Conservation (phyloP, 2,113 vertebrate genomes). For the Empidonax alnorum region DNA sequence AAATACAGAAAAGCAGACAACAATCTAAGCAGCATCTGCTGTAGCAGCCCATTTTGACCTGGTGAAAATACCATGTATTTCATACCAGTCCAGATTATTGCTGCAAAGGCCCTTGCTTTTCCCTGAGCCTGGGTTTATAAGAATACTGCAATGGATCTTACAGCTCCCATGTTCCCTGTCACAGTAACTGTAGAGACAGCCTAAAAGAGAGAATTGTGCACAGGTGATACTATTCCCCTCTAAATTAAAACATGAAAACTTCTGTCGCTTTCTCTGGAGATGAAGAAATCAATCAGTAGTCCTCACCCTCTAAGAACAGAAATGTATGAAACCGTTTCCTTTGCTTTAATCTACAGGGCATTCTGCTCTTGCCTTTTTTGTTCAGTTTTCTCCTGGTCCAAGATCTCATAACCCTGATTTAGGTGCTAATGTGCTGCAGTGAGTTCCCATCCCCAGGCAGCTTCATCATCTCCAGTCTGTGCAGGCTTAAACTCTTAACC, state of each 20-base stretch:
- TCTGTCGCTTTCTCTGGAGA: background rate
- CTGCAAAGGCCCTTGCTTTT: background rate
- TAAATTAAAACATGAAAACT: background rate
- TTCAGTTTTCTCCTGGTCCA: background rate
- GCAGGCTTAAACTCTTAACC: constrained; percentile 45
- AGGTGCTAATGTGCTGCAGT: constrained; percentile 23
- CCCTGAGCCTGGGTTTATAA: background rate
- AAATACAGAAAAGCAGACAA: background rate
- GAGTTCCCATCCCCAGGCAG: constrained; percentile 24
- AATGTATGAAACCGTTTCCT: background rate
- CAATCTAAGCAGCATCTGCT: background rate
- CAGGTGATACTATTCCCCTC: background rate
- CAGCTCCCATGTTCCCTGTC: background rate
- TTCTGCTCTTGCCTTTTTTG: background rate
- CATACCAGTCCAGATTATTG: background rate
- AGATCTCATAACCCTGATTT: constrained; percentile 38
- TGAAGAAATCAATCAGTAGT: constrained; percentile 3
- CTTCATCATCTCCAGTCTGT: constrained; percentile 32
- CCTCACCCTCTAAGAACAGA: background rate
- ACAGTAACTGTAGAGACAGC: background rate
- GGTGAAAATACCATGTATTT: background rate
- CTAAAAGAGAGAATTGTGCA: background rate
- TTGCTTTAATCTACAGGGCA: background rate
- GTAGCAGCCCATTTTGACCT: background rate
- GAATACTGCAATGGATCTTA: background rate